A percentile compares a stretch with the other conserved stretches of the same genome.
phyloP scores from a whole-genome alignment of 2,888 invertebrate genomes.

The Stramonita haemastoma region DNA sequence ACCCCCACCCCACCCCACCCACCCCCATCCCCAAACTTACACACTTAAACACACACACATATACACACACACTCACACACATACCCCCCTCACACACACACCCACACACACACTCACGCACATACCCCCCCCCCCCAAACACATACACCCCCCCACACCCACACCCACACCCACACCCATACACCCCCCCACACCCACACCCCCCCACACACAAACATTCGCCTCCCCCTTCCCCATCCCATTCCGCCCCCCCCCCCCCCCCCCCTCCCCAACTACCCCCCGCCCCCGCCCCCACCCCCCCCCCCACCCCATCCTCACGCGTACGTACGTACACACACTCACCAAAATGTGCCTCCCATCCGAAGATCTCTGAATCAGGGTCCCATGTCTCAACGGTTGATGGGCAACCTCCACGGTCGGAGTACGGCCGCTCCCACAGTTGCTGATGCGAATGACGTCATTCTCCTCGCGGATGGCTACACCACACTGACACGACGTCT shows the following conservation, averaged over 20 bases:
- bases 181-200: not conserved
- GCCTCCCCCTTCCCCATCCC: not conserved
- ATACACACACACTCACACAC: not conserved
- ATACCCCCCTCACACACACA: not conserved
- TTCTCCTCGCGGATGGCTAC: constrained; percentile 1
- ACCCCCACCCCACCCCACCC: not conserved
- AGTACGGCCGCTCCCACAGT: not conserved
- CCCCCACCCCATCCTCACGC: not conserved
- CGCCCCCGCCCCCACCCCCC: not conserved
- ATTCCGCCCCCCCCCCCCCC: not conserved
- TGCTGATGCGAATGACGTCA: constrained; percentile 15
- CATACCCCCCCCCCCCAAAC: not conserved
- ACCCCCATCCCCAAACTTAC: not conserved
- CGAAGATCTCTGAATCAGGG: not conserved
- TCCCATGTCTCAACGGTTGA: not conserved
- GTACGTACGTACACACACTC: not conserved
- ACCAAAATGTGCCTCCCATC: not conserved
- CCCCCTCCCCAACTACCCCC: not conserved
- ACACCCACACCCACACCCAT: not conserved
- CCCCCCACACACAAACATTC: not conserved
- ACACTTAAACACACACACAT: not conserved
- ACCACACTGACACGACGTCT: constrained; percentile 5
- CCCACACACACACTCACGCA: not conserved
- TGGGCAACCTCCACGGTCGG: not conserved
- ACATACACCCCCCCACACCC: not conserved